Conservation (phyloP, 2,113 vertebrate genomes). For the Menura novaehollandiae region DNA sequence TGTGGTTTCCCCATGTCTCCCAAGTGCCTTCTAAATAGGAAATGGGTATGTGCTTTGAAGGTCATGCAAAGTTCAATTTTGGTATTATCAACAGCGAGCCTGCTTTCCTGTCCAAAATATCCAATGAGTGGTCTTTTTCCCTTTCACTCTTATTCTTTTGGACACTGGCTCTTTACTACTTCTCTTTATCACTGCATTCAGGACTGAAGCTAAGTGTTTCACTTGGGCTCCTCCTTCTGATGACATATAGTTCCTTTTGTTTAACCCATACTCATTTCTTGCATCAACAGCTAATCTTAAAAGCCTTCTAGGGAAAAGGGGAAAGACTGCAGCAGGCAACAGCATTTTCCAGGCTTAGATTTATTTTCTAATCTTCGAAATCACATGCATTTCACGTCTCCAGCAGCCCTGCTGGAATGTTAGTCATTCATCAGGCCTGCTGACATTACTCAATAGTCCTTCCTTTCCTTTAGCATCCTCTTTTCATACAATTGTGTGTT, state of each 20-base stretch:
- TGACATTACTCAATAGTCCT: neutral
- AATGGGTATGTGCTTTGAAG: neutral
- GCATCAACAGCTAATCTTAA: slow-evolving; percentile 2
- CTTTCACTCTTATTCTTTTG: neutral
- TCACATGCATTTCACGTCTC: neutral
- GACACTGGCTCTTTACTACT: neutral
- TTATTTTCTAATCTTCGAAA: slow-evolving; percentile 7
- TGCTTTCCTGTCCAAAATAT: neutral
- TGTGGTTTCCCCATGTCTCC: neutral
- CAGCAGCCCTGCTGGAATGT: neutral
- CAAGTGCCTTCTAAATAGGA: neutral
- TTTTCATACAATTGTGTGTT: neutral
- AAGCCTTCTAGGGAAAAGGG: neutral
- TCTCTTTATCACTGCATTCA: neutral
- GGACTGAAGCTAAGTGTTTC: neutral
- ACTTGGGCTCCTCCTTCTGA: neutral
- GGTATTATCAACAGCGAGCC: neutral
- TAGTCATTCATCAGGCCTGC: neutral
- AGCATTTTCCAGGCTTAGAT: slow-evolving; percentile 4
- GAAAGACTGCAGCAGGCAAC: neutral
- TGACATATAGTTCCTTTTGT: neutral
- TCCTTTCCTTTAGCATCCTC: neutral
- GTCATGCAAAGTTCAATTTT: neutral
- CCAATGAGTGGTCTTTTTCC: neutral
- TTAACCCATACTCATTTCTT: neutral